These are phyloP conservation scores for Lichenostomus cassidix DNA, from an alignment of 2,113 vertebrate species.

Conservation along the genomic window DNA sequence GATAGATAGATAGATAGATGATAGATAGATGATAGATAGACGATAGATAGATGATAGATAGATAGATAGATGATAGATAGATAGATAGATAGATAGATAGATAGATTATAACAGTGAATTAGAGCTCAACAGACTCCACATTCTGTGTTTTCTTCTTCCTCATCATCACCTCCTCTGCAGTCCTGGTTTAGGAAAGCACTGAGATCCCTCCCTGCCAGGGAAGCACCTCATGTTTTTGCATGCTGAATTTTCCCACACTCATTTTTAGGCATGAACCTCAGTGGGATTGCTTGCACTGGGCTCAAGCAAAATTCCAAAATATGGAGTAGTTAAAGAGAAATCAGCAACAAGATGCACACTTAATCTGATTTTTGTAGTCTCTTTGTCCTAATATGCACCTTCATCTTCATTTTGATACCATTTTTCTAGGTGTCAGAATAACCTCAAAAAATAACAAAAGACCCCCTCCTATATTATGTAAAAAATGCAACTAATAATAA, in stretches of 20 bases:
- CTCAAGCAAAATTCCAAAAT: not conserved
- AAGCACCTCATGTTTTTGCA: not conserved
- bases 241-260: not conserved
- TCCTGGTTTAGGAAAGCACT: not conserved
- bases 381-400: not conserved
- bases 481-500: not conserved
- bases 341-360: fast-evolving
- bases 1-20: not conserved
- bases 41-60: not conserved
- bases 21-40: not conserved
- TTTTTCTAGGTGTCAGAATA: not conserved
- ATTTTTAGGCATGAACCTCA: fast-evolving
- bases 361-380: not conserved
- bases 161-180: not conserved
- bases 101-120: not conserved
- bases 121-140: not conserved
- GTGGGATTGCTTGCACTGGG: not conserved
- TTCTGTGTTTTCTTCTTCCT: not conserved
- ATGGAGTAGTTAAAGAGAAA: not conserved
- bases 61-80: not conserved
- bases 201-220: not conserved
- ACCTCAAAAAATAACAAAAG: not conserved
- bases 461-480: not conserved
- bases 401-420: not conserved
- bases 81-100: not conserved